phyloP scores from a whole-genome alignment of 30 jellyfish, hydroid and myxozoan species.

The Cassiopea andromeda region DNA sequence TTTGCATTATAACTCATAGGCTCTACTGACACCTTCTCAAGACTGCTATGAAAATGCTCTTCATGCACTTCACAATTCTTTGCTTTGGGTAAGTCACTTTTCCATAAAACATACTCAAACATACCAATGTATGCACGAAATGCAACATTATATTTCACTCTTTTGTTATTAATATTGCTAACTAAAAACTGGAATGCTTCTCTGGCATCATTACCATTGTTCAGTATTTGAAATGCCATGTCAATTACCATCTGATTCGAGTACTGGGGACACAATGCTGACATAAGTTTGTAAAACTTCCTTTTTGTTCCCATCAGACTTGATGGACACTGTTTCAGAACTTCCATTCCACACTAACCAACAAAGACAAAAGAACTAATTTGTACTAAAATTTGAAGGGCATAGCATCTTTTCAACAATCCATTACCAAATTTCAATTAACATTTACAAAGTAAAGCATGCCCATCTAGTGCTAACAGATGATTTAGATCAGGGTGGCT shows the following conservation, averaged over 20 bases:
- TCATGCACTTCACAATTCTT: not conserved
- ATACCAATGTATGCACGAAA: constrained; percentile 54
- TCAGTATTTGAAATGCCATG: constrained; percentile 49
- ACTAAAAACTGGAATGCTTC: constrained; percentile 56
- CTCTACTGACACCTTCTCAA: not conserved
- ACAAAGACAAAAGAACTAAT: not conserved
- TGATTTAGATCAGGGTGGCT: too few relatives aligned
- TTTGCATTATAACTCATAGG: constrained; percentile 43
- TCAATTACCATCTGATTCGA: constrained; percentile 33
- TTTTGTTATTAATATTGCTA: constrained; percentile 1
- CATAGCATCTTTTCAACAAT: too few relatives aligned
- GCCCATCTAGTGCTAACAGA: too few relatives aligned
- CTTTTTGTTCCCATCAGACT: constrained; percentile 45
- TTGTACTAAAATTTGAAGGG: not conserved
- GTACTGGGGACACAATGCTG: constrained; percentile 56
- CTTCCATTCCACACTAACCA: constrained; percentile 62
- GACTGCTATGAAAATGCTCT: not conserved
- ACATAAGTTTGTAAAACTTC: constrained; percentile 40
- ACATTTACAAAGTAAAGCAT: too few relatives aligned
- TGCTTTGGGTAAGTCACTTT: not conserved
- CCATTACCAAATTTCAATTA: too few relatives aligned
- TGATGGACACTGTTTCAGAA: constrained; percentile 45
- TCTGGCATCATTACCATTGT: constrained; percentile 26
- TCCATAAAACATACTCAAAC: constrained; percentile 64
- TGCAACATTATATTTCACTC: constrained; percentile 35